Conservation (phyloP, 2,113 vertebrate genomes). For the Saccopteryx bilineata region DNA sequence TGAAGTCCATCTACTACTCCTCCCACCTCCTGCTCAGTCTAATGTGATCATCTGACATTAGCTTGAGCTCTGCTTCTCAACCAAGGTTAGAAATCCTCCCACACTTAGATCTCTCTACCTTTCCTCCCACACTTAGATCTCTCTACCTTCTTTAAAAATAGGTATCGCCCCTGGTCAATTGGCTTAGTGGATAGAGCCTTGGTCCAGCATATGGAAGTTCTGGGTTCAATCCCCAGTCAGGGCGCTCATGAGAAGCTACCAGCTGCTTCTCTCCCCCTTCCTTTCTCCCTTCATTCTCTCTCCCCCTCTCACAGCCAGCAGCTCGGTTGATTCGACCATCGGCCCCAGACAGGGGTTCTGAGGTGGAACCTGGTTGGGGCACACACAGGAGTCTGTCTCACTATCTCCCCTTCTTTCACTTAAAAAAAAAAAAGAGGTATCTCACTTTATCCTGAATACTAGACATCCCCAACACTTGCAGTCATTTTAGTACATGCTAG, state of each 20-base stretch:
- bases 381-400: too few species aligned
- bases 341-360: too few species aligned
- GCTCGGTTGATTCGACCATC: too few species aligned
- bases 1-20: neutral
- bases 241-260: too few species aligned
- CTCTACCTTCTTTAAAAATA: neutral
- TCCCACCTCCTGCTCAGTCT: neutral
- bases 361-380: too few species aligned
- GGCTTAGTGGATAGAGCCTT: neutral
- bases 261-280: too few species aligned
- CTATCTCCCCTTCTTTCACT: too few species aligned
- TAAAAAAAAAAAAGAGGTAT: neutral
- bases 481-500: neutral
- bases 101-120: neutral
- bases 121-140: neutral
- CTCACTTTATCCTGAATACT: neutral
- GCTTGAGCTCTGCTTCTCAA: neutral
- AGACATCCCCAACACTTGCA: neutral
- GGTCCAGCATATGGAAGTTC: too few species aligned
- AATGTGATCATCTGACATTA: neutral
- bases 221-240: too few species aligned
- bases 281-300: too few species aligned
- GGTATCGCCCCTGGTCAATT: neutral
- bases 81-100: neutral
- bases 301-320: too few species aligned